A percentile compares a stretch with the other conserved stretches of the same genome.
Evolutionary conservation across 1,140 invertebrate species (phyloP).

Genomic region (Goniozus legneri): DNA sequence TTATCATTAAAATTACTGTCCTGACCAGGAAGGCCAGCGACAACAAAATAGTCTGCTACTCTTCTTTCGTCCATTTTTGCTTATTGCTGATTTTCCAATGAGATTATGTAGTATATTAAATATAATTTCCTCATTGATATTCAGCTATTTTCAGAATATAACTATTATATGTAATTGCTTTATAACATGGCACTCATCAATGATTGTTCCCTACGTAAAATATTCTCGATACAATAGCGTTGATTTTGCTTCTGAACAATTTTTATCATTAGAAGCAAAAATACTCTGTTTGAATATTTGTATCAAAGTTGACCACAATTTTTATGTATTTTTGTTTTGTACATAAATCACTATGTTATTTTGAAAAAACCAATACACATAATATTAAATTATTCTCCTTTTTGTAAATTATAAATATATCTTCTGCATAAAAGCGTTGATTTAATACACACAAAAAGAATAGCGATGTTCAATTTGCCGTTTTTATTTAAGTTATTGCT

Average conservation of each 20-base stretch:
- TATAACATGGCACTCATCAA: neutral
- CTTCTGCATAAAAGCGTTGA: too few species aligned
- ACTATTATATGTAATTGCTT: neutral
- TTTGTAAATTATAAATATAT: too few species aligned
- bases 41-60: conserved; percentile 94
- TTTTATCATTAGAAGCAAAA: neutral
- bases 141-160: neutral
- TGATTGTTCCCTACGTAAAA: neutral
- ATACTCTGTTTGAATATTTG: neutral
- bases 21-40: conserved; percentile 87
- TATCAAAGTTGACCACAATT: too few species aligned
- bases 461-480: too few species aligned
- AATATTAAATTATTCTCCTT: too few species aligned
- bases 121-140: conserved; percentile 4
- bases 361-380: too few species aligned
- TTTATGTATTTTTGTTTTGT: too few species aligned
- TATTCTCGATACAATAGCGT: neutral
- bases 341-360: too few species aligned
- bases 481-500: too few species aligned
- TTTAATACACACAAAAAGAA: too few species aligned
- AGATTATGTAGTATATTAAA: neutral
- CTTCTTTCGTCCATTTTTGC: conserved; percentile 74
- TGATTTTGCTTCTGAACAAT: too few species aligned
- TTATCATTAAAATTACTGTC: conserved; percentile 39
- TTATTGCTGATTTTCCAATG: neutral